phyloP scores from a whole-genome alignment of 30 jellyfish, hydroid and myxozoan species.

The Calvadosia cruxmelitensis region DNA sequence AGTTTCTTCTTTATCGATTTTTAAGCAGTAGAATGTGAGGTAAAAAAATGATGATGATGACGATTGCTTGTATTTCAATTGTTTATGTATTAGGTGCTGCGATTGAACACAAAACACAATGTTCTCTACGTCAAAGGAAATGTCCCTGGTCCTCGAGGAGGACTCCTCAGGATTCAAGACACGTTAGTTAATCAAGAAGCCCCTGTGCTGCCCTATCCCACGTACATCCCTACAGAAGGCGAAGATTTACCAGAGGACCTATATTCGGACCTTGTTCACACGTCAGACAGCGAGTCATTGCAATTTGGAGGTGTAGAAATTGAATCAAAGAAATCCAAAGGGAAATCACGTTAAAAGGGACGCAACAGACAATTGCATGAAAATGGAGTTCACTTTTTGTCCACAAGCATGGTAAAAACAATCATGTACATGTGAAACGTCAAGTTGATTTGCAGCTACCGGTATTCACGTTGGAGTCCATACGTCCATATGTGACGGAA shows the following conservation, averaged over 20 bases:
- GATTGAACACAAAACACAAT: slow-evolving; percentile 77
- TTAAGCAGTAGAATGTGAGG: no score
- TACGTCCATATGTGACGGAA: no score
- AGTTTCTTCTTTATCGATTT: no score
- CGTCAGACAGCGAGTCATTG: slow-evolving; percentile 41
- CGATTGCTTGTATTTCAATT: not conserved
- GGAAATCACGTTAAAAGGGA: not conserved
- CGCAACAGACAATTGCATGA: no score
- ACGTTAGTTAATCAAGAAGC: slow-evolving; percentile 10
- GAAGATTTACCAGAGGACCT: slow-evolving; percentile 64
- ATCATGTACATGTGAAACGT: no score
- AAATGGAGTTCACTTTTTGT: no score
- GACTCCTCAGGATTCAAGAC: slow-evolving; percentile 57
- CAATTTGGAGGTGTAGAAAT: slow-evolving; percentile 23
- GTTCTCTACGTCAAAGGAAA: slow-evolving; percentile 77
- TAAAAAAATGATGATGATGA: no score
- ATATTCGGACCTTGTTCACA: slow-evolving; percentile 54
- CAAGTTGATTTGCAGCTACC: no score
- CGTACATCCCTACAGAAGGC: slow-evolving; percentile 49
- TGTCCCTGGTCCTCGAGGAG: slow-evolving; percentile 81
- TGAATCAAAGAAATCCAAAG: not conserved
- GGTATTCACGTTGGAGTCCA: no score
- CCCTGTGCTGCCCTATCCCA: slow-evolving; percentile 40
- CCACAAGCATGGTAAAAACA: no score
- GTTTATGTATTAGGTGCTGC: slow-evolving; percentile 37